phyloP scores from a whole-genome alignment of 2,888 invertebrate species.

The Crioceris asparagi region DNA sequence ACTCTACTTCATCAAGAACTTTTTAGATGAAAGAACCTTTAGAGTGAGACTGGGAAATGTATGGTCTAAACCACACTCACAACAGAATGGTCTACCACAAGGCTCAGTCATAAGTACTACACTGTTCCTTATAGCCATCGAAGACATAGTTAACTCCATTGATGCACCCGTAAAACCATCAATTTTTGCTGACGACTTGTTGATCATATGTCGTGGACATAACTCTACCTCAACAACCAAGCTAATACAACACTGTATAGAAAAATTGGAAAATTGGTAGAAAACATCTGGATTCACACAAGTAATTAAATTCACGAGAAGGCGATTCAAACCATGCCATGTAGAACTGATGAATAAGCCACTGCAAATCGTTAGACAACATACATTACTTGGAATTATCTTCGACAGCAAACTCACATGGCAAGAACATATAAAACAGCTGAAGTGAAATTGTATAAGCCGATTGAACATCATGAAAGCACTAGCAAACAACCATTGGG shows the following conservation, averaged over 20 bases:
- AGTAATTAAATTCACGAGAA: background rate
- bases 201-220: background rate
- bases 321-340: too few species aligned
- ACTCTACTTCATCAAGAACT: background rate
- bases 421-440: background rate
- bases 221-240: background rate
- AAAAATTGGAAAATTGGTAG: background rate
- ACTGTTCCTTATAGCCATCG: slow-evolving; percentile 3
- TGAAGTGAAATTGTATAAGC: background rate
- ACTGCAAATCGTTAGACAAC: too few species aligned
- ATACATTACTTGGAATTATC: slow-evolving; percentile 1
- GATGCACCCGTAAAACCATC: background rate
- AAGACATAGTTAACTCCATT: background rate
- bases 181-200: slow-evolving; percentile 5
- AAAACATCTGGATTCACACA: background rate
- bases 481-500: background rate
- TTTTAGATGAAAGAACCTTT: slow-evolving; percentile 1
- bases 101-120: slow-evolving; percentile 1
- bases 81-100: slow-evolving; percentile 3
- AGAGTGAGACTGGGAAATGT: background rate
- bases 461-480: background rate
- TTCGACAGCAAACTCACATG: background rate
- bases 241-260: background rate
- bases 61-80: background rate
- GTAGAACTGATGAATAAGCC: too few species aligned